A percentile compares a stretch with the other conserved stretches of the same genome.
phyloP scores from a whole-genome alignment of 2,797 vertebrate species.

The Erithacus rubecula region DNA sequence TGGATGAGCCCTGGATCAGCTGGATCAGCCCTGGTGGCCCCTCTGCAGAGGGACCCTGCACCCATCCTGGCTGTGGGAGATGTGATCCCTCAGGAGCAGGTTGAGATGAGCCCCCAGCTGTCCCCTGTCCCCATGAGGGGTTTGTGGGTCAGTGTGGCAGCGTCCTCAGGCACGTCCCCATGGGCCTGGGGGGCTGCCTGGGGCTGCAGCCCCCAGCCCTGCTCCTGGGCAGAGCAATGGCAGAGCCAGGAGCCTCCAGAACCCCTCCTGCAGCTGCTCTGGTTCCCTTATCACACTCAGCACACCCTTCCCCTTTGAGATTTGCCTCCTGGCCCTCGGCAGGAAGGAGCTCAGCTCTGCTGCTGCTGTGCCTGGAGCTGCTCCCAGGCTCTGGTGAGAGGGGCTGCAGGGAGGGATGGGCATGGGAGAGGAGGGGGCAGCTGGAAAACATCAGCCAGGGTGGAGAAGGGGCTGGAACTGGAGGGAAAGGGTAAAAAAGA shows the following conservation, averaged over 20 bases:
- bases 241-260: neutral
- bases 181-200: neutral
- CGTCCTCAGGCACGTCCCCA: fast-evolving
- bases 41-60: fast-evolving
- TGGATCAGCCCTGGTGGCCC: neutral
- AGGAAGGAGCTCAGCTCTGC: conserved; percentile 24
- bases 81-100: fast-evolving
- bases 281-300: neutral
- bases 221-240: neutral
- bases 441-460: neutral
- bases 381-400: fast-evolving
- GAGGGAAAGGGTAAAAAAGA: neutral
- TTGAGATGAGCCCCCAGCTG: neutral
- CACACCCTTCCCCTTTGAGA: conserved; percentile 35
- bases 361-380: neutral
- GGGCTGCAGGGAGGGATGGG: neutral
- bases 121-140: neutral
- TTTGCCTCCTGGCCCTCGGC: neutral
- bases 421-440: neutral
- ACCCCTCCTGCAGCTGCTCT: neutral
- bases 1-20: no score
- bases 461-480: neutral
- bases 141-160: fast-evolving
- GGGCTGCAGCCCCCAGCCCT: neutral
- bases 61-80: neutral